Evolutionary conservation across 2,797 vertebrate genomes (phyloP).

Genomic region (Helostoma temminkii): DNA sequence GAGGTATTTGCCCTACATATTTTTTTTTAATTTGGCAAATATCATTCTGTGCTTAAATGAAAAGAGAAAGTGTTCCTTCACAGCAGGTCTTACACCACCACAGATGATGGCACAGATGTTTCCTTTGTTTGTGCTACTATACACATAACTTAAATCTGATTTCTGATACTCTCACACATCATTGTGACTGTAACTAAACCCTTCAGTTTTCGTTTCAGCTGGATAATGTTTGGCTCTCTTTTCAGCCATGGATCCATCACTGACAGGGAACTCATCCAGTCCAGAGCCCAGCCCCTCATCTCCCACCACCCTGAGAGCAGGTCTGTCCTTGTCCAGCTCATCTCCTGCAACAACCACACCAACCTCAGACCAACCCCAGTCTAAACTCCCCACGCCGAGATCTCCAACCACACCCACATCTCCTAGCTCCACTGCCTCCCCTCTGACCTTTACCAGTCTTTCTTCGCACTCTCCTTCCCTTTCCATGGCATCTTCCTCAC

Average conservation of each 20-base stretch:
- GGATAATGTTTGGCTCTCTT: constrained; percentile 19
- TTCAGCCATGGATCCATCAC: constrained; percentile 75
- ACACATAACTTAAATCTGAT: background rate
- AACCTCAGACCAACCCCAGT: constrained; percentile 34
- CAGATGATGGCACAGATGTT: background rate
- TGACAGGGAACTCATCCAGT: constrained; percentile 26
- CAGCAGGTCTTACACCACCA: constrained; percentile 30
- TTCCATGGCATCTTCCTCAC: constrained; percentile 56
- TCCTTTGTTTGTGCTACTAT: background rate
- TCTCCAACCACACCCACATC: constrained; percentile 53
- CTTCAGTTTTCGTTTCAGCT: background rate
- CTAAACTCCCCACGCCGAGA: constrained; percentile 53
- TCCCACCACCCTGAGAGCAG: constrained; percentile 36
- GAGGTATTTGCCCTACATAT: background rate
- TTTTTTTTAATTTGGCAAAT: too few relatives aligned
- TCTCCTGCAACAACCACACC: constrained; percentile 31
- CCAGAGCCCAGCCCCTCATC: constrained; percentile 43
- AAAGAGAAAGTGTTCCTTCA: constrained; percentile 5
- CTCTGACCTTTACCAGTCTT: constrained; percentile 43
- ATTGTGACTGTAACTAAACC: background rate
- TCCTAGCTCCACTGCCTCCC: constrained; percentile 44
- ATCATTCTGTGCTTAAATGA: background rate
- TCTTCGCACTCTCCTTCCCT: constrained; percentile 64
- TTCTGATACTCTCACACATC: background rate
- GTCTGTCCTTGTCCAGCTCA: constrained; percentile 36